Base-by-base conservation (phyloP, 2,113 vertebrate species). In the Corythornis madagascariensis region DNA sequence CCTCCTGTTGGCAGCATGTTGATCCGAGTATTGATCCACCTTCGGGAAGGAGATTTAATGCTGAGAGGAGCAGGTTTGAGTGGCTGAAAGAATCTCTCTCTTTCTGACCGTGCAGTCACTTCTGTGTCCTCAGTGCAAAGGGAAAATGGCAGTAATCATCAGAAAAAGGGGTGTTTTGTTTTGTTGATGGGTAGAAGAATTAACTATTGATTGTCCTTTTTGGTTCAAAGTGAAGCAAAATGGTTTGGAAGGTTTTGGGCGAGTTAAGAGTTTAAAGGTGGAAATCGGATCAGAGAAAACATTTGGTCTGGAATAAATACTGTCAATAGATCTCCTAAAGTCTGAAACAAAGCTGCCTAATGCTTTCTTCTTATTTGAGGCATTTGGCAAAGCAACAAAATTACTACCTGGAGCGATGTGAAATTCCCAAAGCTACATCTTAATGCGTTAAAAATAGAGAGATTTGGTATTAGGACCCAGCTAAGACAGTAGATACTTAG, bases 1-100 rank as follows among this genome's bases (percentile, higher is more conserved):
- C 35, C 1, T 18, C 1, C 7, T 16, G 50, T 35, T 28, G 60
- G 50, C 3, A 3, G 3, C 3, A 8, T 1, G 11, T 15, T 9
- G 45, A 6, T 43, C 1, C 0, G 29, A 38, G 43, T 2, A 0
- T 3, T 10, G 55, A 80, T 40, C 42, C 42, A 5, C 24, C 38
- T 55, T 45, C 24, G 13, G 77, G 22, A 17, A 15, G 77, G 69
- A 26, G 73, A 29, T 75, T 85, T 65, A 15, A 10, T 55, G n/a
- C 42, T 2, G 3, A 7, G 5, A 1, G 26, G 28, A 35, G 70
- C 69, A 77, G 53, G 31, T 85, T 35, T 53, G 55, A 77, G 8
- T 16, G 57, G 20, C 3, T 53, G 63, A 69, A 14, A 16, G 29
- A 47, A 66, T 17, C 56, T 20, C 43, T 55, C 53, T 29, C 59